These are phyloP conservation scores for Drosophila nigricruria DNA, from an alignment of 2,888 invertebrate genomes.

Conservation along the genomic window DNA sequence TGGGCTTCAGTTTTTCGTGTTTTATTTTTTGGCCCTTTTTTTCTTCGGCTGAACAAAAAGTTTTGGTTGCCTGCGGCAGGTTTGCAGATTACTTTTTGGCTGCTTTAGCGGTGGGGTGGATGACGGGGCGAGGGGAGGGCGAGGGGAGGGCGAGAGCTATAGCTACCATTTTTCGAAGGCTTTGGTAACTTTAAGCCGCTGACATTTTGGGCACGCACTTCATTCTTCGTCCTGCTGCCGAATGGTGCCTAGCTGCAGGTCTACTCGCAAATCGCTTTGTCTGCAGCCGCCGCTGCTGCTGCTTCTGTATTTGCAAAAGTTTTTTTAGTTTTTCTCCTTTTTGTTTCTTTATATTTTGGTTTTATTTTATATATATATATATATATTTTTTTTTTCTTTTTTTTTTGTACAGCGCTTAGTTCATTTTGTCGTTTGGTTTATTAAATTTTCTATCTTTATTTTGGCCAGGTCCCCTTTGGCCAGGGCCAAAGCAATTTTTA, in stretches of 20 bases:
- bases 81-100: conserved; percentile 73
- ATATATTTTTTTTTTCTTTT: background rate
- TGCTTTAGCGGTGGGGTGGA: conserved; percentile 20
- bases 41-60: conserved; percentile 46
- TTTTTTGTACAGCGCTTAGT: conserved; percentile 33
- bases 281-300: conserved; percentile 30
- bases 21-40: conserved; percentile 23
- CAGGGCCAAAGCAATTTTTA: conserved; percentile 60
- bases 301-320: conserved; percentile 42
- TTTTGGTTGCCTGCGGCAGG: conserved; percentile 70
- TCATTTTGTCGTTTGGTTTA: conserved; percentile 71
- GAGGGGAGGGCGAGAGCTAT: conserved; percentile 1
- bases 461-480: conserved; percentile 30
- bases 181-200: conserved; percentile 73
- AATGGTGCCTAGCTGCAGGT: conserved; percentile 20
- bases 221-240: conserved; percentile 23
- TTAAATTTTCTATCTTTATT: conserved; percentile 72
- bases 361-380: conserved; percentile 2
- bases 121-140: too few species aligned
- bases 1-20: conserved; percentile 44
- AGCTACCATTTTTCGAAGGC: conserved; percentile 44
- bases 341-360: conserved; percentile 2
- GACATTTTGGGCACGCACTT: conserved; percentile 79
- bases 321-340: conserved; percentile 31
- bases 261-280: conserved; percentile 55